A percentile compares a stretch with the other conserved stretches of the same genome.
phyloP scores from a whole-genome alignment of 2,797 vertebrate genomes.

The Chaetodon trifasciatus region DNA sequence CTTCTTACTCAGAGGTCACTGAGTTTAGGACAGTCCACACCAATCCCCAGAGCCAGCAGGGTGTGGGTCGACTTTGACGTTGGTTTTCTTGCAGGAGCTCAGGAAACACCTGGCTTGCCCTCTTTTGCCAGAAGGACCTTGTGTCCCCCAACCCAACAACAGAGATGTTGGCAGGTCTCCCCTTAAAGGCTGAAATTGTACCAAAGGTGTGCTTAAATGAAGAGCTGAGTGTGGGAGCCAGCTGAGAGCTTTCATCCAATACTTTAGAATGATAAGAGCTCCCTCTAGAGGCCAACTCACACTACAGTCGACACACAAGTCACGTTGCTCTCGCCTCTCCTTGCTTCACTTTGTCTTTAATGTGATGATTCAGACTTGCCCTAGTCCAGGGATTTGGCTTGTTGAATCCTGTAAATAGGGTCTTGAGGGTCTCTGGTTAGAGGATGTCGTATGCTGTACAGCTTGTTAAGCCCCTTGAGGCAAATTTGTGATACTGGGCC shows the following conservation, averaged over 20 bases:
- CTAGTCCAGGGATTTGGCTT: slow-evolving; percentile 13
- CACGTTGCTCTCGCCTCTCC: not conserved
- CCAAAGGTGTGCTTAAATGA: slow-evolving; percentile 32
- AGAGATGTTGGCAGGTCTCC: slow-evolving; percentile 31
- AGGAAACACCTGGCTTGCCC: slow-evolving; percentile 20
- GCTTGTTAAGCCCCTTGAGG: not conserved
- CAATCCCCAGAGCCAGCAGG: slow-evolving; percentile 18
- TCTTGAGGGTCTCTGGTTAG: not conserved
- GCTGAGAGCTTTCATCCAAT: not conserved
- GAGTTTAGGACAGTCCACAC: slow-evolving; percentile 16
- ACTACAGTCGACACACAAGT: not conserved
- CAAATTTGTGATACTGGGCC: not conserved
- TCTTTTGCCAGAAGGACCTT: slow-evolving; percentile 38
- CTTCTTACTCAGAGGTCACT: slow-evolving; percentile 11
- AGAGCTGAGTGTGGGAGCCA: slow-evolving; percentile 2
- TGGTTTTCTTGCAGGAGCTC: slow-evolving; percentile 24
- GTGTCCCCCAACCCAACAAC: slow-evolving; percentile 41
- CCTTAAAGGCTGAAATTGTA: slow-evolving; percentile 33
- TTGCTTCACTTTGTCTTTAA: not conserved
- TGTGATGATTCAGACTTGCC: slow-evolving; percentile 10
- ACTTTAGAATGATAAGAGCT: slow-evolving; percentile 72
- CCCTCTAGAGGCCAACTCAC: slow-evolving; percentile 70
- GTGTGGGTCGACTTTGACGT: slow-evolving; percentile 17
- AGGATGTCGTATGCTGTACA: not conserved
- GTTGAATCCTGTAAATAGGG: slow-evolving; percentile 8